Conservation (phyloP, 2,888 invertebrate species). For the Drosophila rellima region DNA sequence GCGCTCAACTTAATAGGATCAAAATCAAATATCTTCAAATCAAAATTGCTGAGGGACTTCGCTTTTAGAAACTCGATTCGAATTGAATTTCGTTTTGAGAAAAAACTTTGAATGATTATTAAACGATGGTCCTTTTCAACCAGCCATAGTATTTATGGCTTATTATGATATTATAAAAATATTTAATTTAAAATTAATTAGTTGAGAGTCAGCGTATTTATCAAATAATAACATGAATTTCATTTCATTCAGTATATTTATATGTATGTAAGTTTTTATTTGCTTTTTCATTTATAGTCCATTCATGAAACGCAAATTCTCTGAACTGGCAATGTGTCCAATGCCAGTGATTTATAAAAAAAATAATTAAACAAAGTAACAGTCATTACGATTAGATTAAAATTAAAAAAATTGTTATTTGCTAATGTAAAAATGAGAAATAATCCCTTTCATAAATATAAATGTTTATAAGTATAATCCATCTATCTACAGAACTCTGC, state of each 20-base stretch:
- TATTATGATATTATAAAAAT: too few relatives aligned
- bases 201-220: background rate
- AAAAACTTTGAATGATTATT: too few relatives aligned
- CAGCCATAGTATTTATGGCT: too few relatives aligned
- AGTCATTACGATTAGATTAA: constrained; percentile 37
- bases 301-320: constrained; percentile 17
- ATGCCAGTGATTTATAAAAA: constrained; percentile 13
- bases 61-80: background rate
- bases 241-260: constrained; percentile 3
- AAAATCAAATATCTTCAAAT: background rate
- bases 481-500: constrained; percentile 62
- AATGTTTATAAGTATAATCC: constrained; percentile 41
- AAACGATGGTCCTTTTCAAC: too few relatives aligned
- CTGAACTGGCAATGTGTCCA: constrained; percentile 7
- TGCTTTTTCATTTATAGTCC: constrained; percentile 37
- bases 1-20: background rate
- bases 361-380: constrained; percentile 18
- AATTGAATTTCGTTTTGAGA: too few relatives aligned
- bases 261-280: constrained; percentile 39
- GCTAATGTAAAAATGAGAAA: constrained; percentile 58
- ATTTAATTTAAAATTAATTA: background rate
- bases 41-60: background rate
- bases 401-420: constrained; percentile 52
- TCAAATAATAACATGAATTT: background rate
- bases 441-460: constrained; percentile 58